These are phyloP conservation scores for Parasteatoda lunata DNA, from an alignment of 2,888 invertebrate genomes.

Conservation along the genomic window DNA sequence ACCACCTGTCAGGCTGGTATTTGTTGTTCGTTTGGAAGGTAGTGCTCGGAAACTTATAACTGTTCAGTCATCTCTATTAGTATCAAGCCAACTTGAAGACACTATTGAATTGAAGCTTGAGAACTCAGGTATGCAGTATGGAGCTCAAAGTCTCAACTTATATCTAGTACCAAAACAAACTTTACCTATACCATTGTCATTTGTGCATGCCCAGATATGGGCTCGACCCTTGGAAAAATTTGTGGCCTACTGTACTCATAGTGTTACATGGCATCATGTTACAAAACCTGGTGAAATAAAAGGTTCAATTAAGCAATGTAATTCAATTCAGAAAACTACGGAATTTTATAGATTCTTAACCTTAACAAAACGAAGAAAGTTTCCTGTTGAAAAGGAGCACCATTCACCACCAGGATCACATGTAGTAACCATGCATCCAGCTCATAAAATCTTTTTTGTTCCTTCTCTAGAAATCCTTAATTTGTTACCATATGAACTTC, in stretches of 20 bases:
- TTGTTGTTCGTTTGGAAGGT: conserved; percentile 92
- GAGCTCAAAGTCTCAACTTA: conserved; percentile 40
- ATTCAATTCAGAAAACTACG: conserved; percentile 39
- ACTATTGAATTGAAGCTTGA: conserved; percentile 84
- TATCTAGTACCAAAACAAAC: conserved; percentile 73
- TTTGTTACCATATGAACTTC: conserved; percentile 83
- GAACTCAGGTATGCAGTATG: conserved; percentile 73
- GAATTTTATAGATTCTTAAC: conserved; percentile 60
- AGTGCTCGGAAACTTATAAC: conserved; percentile 95
- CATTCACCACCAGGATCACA: conserved; percentile 9
- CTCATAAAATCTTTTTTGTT: conserved; percentile 88
- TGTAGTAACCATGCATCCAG: conserved; percentile 77
- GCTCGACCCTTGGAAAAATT: conserved; percentile 80
- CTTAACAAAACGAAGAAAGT: conserved; percentile 80
- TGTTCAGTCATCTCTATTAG: conserved; percentile 89
- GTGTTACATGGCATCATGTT: conserved; percentile 80
- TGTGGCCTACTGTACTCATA: conserved; percentile 77
- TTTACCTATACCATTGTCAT: conserved; percentile 85
- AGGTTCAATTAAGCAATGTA: conserved; percentile 39
- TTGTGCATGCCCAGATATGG: conserved; percentile 84
- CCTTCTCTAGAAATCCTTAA: conserved; percentile 90
- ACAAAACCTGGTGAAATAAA: conserved; percentile 75
- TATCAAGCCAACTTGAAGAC: conserved; percentile 85
- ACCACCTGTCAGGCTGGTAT: conserved; percentile 86
- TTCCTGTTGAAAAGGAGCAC: conserved; percentile 79